Evolutionary conservation across 2,113 vertebrate genomes (phyloP), one percentile per base, ranked within the genome.

Genomic region (Heterotis niloticus): DNA sequence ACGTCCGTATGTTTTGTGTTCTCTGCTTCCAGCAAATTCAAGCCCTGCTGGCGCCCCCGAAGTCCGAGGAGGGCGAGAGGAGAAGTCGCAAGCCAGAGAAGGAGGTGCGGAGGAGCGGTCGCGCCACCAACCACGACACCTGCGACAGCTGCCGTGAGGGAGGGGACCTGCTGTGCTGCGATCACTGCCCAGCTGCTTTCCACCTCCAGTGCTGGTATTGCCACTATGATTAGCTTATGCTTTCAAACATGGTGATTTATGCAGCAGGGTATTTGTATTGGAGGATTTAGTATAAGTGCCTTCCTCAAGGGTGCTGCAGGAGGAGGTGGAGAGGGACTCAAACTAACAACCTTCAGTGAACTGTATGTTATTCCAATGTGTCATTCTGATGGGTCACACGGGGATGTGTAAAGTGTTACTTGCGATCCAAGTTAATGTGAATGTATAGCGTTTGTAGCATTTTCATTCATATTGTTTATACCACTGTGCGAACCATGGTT

Each of bases 91-190:
- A 94, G 90, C 91, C 93, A 76, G 95, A 95, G 84, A 92, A 95
- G 87, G 95, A 96, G 90, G 94, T 94, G 72, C 91, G 96, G 88
- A 92, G 96, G 84, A 96, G 94, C 87, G 96, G 96, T 86, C 88
- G 96, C 87, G 95, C 95, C 90, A 98, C 95, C 83, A 98, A 98
- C 93, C 96, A 98, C 85, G 96, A 98, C 90, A 98, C 95, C 91
- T 97, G 96, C 84, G 96, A 98, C 86, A 98, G 96, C 85, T 98
- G 96, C 91, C 92, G 96, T 87, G 96, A 98, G 88, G 96, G 96
- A 79, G 96, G 96, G 20, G 96, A 98, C 84, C 87, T 98, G 82
- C 91, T 98, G 23, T 98, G 96, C 89, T 98, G 96, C 71, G 96
- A 98, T 85, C 96, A 96, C 90, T 98, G 96, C 82, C 96, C 96